Percentiles rank a stretch among this genome's conserved stretches.
Conservation (phyloP, 2,888 invertebrate genomes). For the Cataglyphis livida region DNA sequence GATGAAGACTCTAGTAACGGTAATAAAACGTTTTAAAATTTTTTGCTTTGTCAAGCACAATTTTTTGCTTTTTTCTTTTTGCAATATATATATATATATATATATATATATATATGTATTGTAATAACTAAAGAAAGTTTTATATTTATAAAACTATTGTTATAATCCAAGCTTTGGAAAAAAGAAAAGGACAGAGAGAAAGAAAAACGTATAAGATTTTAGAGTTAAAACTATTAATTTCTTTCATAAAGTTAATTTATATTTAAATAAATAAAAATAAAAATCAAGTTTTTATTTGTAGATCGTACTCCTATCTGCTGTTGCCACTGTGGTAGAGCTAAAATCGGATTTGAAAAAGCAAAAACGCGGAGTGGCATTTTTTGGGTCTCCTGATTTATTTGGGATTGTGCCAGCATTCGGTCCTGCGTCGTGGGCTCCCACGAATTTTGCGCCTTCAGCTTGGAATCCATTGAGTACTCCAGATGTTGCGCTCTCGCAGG, state of each 20-base stretch:
- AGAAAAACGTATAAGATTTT: background rate
- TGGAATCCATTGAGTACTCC: constrained; percentile 76
- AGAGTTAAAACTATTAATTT: background rate
- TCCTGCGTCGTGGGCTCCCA: constrained; percentile 70
- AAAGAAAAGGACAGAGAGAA: background rate
- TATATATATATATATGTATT: background rate
- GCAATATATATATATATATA: background rate
- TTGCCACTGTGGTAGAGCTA: constrained; percentile 65
- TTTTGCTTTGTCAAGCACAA: background rate
- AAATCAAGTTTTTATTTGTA: constrained; percentile 46
- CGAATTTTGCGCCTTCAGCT: constrained; percentile 64
- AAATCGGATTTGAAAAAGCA: constrained; percentile 72
- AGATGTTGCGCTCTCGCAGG: constrained; percentile 81
- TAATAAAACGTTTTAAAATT: constrained; percentile 56
- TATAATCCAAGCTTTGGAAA: background rate
- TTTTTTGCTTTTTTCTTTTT: background rate
- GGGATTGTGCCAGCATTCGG: constrained; percentile 74
- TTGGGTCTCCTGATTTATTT: constrained; percentile 79
- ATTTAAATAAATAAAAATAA: background rate
- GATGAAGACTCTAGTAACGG: constrained; percentile 79
- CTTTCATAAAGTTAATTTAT: background rate
- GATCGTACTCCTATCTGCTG: constrained; percentile 71
- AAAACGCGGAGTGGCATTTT: constrained; percentile 80
- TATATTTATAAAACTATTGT: background rate
- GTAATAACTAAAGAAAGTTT: background rate